These are phyloP conservation scores for Phenacoccus solenopsis DNA, from an alignment of 1,140 invertebrate genomes.

Conservation along the genomic window DNA sequence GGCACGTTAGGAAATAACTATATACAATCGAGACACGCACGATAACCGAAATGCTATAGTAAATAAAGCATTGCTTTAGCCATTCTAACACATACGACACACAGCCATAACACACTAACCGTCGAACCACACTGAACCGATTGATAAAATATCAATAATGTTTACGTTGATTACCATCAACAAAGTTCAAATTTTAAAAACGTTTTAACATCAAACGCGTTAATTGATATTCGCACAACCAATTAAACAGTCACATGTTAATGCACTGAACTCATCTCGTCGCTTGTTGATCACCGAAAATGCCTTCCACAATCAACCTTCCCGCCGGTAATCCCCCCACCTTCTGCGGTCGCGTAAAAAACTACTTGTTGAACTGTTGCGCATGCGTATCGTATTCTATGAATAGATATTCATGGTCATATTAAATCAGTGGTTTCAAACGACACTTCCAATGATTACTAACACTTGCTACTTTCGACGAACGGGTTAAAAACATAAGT, in stretches of 20 bases:
- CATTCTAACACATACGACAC: no score
- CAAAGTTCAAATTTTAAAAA: background rate
- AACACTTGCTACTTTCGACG: background rate
- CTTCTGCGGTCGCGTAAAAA: background rate
- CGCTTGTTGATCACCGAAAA: constrained; percentile 7
- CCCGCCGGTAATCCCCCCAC: constrained; percentile 4
- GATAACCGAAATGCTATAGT: no score
- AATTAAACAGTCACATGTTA: background rate
- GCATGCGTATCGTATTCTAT: constrained; percentile 6
- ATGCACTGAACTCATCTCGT: background rate
- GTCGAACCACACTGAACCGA: no score
- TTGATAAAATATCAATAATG: background rate
- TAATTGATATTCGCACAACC: background rate
- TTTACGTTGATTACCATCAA: background rate
- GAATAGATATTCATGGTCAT: constrained; percentile 15
- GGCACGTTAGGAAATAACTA: no score
- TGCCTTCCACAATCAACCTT: background rate
- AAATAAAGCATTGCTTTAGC: no score
- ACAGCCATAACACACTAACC: background rate
- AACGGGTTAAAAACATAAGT: no score
- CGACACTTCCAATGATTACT: background rate
- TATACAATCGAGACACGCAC: no score
- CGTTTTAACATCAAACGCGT: background rate
- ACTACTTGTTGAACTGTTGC: background rate
- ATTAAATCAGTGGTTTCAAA: background rate